A percentile compares a stretch with the other conserved stretches of the same genome.
Evolutionary conservation across 2,888 invertebrate species (phyloP).

Genomic region (Papilio protenor): DNA sequence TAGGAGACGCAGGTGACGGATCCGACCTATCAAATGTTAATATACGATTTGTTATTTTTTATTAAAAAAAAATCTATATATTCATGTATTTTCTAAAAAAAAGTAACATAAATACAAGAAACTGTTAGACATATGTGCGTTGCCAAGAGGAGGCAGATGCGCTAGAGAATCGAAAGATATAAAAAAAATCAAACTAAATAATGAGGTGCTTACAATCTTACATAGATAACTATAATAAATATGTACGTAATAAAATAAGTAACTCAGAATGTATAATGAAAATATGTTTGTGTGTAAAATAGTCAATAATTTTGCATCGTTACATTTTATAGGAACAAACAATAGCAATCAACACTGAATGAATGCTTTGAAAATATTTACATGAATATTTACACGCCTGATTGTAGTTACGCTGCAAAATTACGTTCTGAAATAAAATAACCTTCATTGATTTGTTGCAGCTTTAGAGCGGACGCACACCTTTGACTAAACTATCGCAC

Average conservation of each 20-base stretch:
- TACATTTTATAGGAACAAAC: conserved; percentile 20
- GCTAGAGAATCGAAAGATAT: too few species aligned
- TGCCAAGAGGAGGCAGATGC: too few species aligned
- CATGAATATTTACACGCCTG: conserved; percentile 17
- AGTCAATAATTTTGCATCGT: neutral
- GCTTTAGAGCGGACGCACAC: neutral
- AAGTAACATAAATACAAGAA: too few species aligned
- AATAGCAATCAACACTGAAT: conserved; percentile 15
- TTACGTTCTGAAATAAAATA: neutral
- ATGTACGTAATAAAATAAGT: neutral
- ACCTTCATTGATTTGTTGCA: neutral
- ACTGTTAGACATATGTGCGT: too few species aligned
- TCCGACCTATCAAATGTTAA: conserved; percentile 25
- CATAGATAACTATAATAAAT: too few species aligned
- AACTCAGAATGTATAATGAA: neutral
- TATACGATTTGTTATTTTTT: conserved; percentile 25
- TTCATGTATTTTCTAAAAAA: too few species aligned
- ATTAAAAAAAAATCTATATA: too few species aligned
- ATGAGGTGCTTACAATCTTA: too few species aligned
- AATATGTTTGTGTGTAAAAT: neutral
- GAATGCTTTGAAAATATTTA: conserved; percentile 6
- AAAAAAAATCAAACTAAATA: too few species aligned
- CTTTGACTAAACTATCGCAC: too few species aligned
- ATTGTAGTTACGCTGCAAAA: conserved; percentile 4
- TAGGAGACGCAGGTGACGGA: conserved; percentile 25